Percentiles rank a stretch among this genome's conserved stretches.
phyloP scores from a whole-genome alignment of 2,113 vertebrate species.

The Zosterops pallidus region DNA sequence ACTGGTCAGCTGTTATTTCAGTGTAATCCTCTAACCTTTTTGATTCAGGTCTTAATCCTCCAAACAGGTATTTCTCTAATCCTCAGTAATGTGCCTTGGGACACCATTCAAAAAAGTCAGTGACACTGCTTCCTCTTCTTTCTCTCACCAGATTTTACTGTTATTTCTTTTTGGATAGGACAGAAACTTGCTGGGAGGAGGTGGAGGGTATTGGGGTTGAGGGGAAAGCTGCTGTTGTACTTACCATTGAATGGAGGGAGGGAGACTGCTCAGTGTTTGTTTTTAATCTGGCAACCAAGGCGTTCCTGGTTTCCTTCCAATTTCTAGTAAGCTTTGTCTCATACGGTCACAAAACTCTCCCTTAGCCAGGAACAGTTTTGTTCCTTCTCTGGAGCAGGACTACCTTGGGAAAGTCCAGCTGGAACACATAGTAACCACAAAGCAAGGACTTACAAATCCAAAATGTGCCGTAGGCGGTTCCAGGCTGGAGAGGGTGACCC shows the following conservation, averaged over 20 bases:
- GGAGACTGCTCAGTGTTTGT: not conserved
- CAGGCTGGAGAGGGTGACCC: not conserved
- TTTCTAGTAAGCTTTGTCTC: not conserved
- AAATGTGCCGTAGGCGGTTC: accelerated
- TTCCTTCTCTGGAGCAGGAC: not conserved
- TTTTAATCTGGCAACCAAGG: not conserved
- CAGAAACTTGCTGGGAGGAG: not conserved
- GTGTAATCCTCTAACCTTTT: not conserved
- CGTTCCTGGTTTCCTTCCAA: not conserved
- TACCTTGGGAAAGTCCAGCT: not conserved
- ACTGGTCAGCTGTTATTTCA: not conserved
- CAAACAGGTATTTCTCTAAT: not conserved
- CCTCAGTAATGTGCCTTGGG: not conserved
- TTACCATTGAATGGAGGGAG: not conserved
- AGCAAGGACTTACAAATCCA: not conserved
- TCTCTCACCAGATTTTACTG: not conserved
- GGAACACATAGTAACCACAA: not conserved
- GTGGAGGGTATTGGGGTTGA: accelerated
- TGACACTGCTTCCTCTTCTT: not conserved
- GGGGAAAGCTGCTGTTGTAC: not conserved
- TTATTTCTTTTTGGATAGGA: not conserved
- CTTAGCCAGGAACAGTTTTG: not conserved
- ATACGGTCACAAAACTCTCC: not conserved
- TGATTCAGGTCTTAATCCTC: not conserved
- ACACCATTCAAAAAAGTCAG: not conserved